These are phyloP conservation scores for Sarotherodon lohbergeri DNA, from an alignment of 2,113 vertebrate genomes.

Conservation along the genomic window DNA sequence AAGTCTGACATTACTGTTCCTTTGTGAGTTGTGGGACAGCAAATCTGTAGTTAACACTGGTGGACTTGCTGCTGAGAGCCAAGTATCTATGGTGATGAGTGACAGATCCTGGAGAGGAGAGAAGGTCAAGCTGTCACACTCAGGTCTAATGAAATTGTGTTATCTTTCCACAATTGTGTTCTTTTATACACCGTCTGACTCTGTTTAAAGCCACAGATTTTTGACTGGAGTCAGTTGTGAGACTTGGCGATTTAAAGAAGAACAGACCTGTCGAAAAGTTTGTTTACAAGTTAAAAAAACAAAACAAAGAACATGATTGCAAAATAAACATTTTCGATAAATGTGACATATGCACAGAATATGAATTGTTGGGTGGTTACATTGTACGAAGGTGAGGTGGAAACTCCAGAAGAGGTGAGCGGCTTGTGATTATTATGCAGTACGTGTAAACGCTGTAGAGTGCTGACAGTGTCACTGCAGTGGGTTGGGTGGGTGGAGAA, in stretches of 20 bases:
- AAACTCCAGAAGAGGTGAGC: not conserved
- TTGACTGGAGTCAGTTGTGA: not conserved
- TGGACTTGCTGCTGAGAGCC: conserved; percentile 8
- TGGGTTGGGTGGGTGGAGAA: not conserved
- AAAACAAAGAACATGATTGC: not conserved
- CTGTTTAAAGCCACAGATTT: not conserved
- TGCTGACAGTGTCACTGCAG: not conserved
- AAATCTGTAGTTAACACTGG: not conserved
- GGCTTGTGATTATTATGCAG: conserved; percentile 30
- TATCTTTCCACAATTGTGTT: not conserved
- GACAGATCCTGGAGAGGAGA: conserved; percentile 17
- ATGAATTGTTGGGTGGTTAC: not conserved
- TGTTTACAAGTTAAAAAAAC: not conserved
- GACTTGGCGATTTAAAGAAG: not conserved
- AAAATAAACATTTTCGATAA: not conserved
- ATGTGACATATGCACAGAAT: not conserved
- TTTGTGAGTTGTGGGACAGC: not conserved
- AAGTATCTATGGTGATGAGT: conserved; percentile 46
- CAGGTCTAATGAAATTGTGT: conserved; percentile 9
- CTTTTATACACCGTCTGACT: not conserved
- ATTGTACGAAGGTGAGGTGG: not conserved
- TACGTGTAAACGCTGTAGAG: not conserved
- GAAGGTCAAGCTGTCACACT: conserved; percentile 60
- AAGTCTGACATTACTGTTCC: not conserved
- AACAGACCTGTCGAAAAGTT: accelerated